A percentile compares a stretch with the other conserved stretches of the same genome.
phyloP scores from a whole-genome alignment of 2,797 vertebrate genomes.

The Sebastes wilsoni region DNA sequence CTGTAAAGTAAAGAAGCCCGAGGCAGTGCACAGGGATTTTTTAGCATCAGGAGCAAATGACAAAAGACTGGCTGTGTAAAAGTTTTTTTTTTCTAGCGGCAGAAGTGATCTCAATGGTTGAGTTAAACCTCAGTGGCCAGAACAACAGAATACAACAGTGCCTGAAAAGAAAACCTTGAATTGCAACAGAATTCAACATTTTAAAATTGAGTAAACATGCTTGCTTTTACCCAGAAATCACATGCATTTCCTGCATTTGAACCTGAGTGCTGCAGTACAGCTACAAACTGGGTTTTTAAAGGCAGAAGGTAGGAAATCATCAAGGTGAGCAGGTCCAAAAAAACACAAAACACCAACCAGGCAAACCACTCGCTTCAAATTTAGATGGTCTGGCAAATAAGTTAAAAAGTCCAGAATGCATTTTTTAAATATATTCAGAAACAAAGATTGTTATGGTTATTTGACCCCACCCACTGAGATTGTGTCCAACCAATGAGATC shows the following conservation, averaged over 20 bases:
- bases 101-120: neutral
- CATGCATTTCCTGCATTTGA: neutral
- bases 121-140: neutral
- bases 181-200: neutral
- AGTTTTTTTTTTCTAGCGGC: neutral
- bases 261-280: neutral
- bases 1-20: neutral
- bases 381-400: neutral
- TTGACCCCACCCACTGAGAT: neutral
- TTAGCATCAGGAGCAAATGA: neutral
- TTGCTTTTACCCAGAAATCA: neutral
- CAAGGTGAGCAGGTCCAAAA: too few relatives aligned
- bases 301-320: neutral
- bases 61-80: neutral
- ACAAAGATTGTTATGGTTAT: neutral
- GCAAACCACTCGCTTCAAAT: neutral
- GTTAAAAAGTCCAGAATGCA: neutral
- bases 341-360: neutral
- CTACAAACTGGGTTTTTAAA: neutral
- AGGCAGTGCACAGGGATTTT: neutral
- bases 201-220: neutral
- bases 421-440: neutral
- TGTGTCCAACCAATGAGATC: conserved; percentile 3
- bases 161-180: neutral
- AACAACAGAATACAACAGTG: neutral